These are phyloP conservation scores for Argentina silus DNA, from an alignment of 2,797 vertebrate genomes.

Conservation along the genomic window DNA sequence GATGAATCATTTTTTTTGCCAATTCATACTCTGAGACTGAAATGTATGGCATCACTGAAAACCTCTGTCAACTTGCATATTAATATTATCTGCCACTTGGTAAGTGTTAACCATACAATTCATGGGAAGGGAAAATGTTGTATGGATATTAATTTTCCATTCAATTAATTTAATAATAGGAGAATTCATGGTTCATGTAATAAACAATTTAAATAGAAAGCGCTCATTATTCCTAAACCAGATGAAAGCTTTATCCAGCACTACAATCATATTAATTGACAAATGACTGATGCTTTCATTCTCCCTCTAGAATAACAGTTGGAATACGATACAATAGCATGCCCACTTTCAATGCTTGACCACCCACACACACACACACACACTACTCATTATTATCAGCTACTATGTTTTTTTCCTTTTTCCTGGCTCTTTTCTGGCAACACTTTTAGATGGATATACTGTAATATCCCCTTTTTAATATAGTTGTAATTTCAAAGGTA, in stretches of 20 bases:
- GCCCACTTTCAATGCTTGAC: background rate
- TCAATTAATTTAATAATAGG: too few species aligned
- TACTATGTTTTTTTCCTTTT: background rate
- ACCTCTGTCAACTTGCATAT: too few species aligned
- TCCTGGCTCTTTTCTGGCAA: background rate
- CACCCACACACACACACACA: background rate
- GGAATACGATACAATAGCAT: background rate
- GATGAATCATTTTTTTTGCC: too few species aligned
- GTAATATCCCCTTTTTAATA: background rate
- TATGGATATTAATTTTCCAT: too few species aligned
- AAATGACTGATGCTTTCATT: background rate
- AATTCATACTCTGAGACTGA: too few species aligned
- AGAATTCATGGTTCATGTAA: too few species aligned
- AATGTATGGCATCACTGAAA: too few species aligned
- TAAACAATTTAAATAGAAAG: background rate
- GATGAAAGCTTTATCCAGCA: background rate
- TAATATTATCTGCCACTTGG: too few species aligned
- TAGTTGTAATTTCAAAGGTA: background rate
- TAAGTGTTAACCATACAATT: too few species aligned
- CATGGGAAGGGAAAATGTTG: too few species aligned
- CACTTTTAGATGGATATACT: background rate
- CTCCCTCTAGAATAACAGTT: background rate
- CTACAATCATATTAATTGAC: background rate
- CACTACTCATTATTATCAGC: background rate
- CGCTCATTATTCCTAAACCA: background rate